Conservation (phyloP, 2,888 invertebrate species). For the Lasioglossum pauxillum region DNA sequence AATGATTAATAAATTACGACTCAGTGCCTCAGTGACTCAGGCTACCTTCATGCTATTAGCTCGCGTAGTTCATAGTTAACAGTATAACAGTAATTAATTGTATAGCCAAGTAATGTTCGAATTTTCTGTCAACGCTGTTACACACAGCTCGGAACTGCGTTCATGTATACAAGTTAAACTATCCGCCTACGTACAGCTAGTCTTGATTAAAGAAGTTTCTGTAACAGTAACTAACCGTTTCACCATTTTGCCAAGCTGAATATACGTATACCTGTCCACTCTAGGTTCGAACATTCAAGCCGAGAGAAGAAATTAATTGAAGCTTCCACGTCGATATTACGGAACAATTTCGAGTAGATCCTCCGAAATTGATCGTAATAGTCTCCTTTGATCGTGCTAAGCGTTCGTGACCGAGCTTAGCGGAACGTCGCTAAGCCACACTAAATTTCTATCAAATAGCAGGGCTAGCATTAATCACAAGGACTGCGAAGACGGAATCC, state of each 20-base stretch:
- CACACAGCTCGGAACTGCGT: background rate
- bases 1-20: background rate
- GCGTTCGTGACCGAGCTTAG: constrained; percentile 37
- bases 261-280: background rate
- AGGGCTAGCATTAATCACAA: constrained; percentile 52
- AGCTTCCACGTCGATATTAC: background rate
- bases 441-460: constrained; percentile 69
- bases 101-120: background rate
- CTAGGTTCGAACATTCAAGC: background rate
- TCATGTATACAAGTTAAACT: background rate
- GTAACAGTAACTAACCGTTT: background rate
- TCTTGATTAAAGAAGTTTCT: constrained; percentile 1
- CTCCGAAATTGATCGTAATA: constrained; percentile 33
- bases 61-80: background rate
- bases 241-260: background rate
- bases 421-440: constrained; percentile 37
- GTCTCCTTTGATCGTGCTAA: constrained; percentile 40
- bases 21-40: too few relatives aligned
- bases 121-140: background rate
- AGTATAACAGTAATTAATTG: background rate
- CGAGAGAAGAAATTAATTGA: constrained; percentile 18
- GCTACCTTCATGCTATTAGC: background rate
- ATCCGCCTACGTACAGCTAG: background rate
- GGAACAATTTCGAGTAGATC: constrained; percentile 29
- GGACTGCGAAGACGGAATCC: constrained; percentile 16